phyloP scores from a whole-genome alignment of 2,113 vertebrate species.

The Coregonus clupeaformis region DNA sequence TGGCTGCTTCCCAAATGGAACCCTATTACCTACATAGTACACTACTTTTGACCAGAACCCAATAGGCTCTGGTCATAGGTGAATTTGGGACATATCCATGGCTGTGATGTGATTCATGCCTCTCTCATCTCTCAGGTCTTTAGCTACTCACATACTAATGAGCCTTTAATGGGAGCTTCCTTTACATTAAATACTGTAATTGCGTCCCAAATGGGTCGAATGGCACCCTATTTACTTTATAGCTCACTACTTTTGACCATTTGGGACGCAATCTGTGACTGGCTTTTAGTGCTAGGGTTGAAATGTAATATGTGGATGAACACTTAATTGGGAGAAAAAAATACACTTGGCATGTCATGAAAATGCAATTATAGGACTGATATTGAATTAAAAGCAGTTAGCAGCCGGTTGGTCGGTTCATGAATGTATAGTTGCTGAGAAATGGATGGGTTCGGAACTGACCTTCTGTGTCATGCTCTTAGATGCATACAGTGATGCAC shows the following conservation, averaged over 20 bases:
- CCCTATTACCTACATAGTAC: no score
- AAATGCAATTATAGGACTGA: conserved; percentile 8
- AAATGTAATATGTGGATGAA: conserved; percentile 20
- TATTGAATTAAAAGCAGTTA: conserved; percentile 25
- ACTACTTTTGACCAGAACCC: no score
- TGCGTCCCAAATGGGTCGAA: no score
- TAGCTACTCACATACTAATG: conserved; percentile 26
- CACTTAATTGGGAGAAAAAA: conserved; percentile 30
- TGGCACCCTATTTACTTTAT: no score
- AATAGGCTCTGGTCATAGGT: not conserved
- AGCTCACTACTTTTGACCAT: no score
- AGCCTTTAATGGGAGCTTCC: conserved; percentile 25
- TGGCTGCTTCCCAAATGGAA: no score
- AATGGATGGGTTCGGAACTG: conserved; percentile 1
- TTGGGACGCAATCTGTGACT: no score
- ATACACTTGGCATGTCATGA: conserved; percentile 6
- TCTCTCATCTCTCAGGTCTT: not conserved
- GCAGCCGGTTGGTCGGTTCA: not conserved
- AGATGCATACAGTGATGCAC: no score
- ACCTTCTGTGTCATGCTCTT: not conserved
- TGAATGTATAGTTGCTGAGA: conserved; percentile 10
- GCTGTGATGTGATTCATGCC: conserved; percentile 25
- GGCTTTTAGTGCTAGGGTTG: conserved; percentile 21
- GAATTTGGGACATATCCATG: no score
- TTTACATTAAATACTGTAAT: conserved; percentile 14